Percentiles rank a stretch among this genome's conserved stretches.
Conservation (phyloP, 2,797 vertebrate genomes). For the Hippocampus kuda region DNA sequence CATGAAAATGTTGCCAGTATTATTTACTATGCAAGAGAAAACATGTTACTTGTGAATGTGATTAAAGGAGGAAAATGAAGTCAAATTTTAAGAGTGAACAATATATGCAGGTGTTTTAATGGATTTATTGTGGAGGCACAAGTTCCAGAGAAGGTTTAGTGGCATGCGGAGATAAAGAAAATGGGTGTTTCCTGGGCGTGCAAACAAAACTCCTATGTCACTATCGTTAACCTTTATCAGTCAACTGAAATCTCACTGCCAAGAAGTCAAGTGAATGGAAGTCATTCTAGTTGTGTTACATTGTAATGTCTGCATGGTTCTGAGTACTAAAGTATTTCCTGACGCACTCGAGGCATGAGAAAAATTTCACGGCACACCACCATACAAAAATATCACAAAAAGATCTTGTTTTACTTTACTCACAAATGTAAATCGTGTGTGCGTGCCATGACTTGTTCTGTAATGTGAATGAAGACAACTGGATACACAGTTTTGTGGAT, state of each 20-base stretch:
- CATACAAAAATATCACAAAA: neutral
- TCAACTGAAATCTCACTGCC: constrained; percentile 33
- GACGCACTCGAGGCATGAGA: neutral
- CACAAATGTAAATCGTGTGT: neutral
- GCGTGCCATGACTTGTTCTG: neutral
- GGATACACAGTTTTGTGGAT: neutral
- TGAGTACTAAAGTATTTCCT: neutral
- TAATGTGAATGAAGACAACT: neutral
- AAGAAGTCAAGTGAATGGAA: neutral
- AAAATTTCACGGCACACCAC: neutral
- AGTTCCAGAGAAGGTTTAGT: constrained; percentile 15
- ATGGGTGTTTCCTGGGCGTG: constrained; percentile 42
- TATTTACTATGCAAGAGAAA: neutral
- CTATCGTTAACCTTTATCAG: constrained; percentile 34
- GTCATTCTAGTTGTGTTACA: constrained; percentile 1
- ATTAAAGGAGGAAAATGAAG: neutral
- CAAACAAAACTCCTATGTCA: constrained; percentile 19
- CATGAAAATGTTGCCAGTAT: neutral
- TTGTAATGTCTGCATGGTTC: neutral
- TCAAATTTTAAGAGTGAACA: neutral
- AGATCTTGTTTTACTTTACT: neutral
- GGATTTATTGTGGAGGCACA: neutral
- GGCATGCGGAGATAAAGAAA: constrained; percentile 43
- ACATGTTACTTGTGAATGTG: neutral
- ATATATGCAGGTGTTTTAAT: neutral